These are phyloP conservation scores for Punctoribates punctum DNA, from an alignment of 2,888 invertebrate genomes.

Conservation along the genomic window DNA sequence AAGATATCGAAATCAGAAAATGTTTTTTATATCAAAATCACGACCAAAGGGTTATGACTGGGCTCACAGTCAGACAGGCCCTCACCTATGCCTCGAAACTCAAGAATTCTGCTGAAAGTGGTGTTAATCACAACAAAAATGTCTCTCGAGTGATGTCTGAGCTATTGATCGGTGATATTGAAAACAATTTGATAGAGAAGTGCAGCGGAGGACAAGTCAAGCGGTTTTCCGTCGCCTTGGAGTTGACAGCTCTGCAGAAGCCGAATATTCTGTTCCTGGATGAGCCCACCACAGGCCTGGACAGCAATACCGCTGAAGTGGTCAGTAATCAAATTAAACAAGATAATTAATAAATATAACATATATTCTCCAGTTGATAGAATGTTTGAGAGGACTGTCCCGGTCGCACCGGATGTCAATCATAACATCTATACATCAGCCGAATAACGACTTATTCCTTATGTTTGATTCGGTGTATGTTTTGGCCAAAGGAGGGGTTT, in stretches of 20 bases:
- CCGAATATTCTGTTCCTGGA: background rate
- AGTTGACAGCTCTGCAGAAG: background rate
- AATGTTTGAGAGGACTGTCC: conserved; percentile 5
- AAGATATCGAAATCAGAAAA: background rate
- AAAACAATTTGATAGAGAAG: background rate
- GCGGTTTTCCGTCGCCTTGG: background rate
- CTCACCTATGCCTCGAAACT: background rate
- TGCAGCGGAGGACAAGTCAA: background rate
- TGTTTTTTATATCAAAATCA: conserved; percentile 22
- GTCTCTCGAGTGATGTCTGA: background rate
- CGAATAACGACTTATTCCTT: background rate
- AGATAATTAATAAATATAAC: no score
- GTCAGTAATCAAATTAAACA: no score
- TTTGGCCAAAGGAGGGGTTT: conserved; percentile 25
- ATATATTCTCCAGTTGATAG: no score
- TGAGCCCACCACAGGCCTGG: conserved; percentile 17
- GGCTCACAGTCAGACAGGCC: background rate
- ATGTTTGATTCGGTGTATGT: conserved; percentile 28
- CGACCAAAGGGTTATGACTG: background rate
- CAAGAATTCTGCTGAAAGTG: background rate
- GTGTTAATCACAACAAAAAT: background rate
- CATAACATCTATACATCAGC: conserved; percentile 19
- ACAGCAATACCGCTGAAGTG: background rate
- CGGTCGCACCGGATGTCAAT: background rate
- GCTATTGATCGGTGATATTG: background rate